A percentile compares a stretch with the other conserved stretches of the same genome.
These are phyloP conservation scores for Champsocephalus gunnari DNA, from an alignment of 2,797 vertebrate genomes.

Conservation along the genomic window DNA sequence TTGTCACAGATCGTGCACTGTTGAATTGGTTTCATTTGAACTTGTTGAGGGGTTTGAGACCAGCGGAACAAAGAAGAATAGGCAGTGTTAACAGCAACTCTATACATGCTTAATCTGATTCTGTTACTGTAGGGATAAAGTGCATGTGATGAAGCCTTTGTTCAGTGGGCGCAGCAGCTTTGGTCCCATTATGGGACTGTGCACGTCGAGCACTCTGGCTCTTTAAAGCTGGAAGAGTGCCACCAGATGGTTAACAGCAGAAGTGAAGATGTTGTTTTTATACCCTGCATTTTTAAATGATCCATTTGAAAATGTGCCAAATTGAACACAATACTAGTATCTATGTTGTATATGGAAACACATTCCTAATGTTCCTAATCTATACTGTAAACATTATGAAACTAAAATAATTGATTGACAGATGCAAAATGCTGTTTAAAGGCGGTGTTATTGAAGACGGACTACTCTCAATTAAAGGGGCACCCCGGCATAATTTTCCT, in stretches of 20 bases:
- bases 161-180: slow-evolving; percentile 70
- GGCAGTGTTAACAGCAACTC: slow-evolving; percentile 20
- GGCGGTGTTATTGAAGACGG: neutral
- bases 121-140: slow-evolving; percentile 42
- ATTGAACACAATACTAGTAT: neutral
- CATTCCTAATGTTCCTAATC: neutral
- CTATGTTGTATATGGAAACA: neutral
- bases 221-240: slow-evolving; percentile 84
- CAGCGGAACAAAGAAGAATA: neutral
- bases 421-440: neutral
- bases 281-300: slow-evolving; percentile 49
- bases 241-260: slow-evolving; percentile 85
- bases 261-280: slow-evolving; percentile 65
- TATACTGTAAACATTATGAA: slow-evolving; percentile 23
- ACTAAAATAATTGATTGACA: neutral
- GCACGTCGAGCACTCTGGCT: slow-evolving; percentile 41
- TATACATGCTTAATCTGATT: slow-evolving; percentile 28
- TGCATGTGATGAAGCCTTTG: slow-evolving; percentile 74
- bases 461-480: neutral
- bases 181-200: slow-evolving; percentile 61
- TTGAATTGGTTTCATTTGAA: slow-evolving; percentile 3
- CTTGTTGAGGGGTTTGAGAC: neutral
- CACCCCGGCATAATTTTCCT: neutral
- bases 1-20: slow-evolving; percentile 20
- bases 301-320: slow-evolving; percentile 9